Percentiles rank a stretch among this genome's conserved stretches.
Conservation (phyloP, 1,140 invertebrate genomes). For the Triops longicaudatus region DNA sequence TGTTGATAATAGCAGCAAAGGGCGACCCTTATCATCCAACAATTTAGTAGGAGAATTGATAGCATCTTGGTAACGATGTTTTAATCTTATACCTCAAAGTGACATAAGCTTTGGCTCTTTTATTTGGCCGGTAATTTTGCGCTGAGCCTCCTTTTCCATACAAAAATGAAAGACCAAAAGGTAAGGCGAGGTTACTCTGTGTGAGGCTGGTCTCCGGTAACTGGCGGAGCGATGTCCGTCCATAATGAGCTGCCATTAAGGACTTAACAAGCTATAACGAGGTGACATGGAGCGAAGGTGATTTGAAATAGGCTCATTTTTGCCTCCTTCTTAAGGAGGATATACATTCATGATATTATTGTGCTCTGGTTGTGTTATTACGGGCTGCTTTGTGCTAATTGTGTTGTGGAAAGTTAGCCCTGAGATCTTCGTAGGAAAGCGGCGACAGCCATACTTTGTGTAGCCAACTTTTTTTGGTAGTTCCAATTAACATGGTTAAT, state of each 20-base stretch:
- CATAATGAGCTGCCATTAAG: background rate
- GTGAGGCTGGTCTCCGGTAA: background rate
- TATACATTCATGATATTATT: background rate
- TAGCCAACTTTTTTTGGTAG: background rate
- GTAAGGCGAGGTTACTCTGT: background rate
- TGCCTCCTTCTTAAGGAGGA: background rate
- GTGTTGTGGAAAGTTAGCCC: background rate
- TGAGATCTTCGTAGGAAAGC: background rate
- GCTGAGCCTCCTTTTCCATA: background rate
- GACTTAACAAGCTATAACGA: background rate
- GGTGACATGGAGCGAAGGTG: slow-evolving; percentile 5
- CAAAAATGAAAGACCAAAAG: background rate
- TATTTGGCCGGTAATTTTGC: background rate
- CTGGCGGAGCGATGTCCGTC: background rate
- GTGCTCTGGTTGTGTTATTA: background rate
- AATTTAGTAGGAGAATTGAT: no score
- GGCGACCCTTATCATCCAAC: no score
- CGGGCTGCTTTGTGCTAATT: background rate
- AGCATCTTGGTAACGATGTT: no score
- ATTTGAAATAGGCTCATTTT: background rate
- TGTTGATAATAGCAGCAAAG: no score
- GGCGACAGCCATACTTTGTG: background rate
- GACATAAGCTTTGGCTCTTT: no score
- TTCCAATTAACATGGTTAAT: slow-evolving; percentile 2
- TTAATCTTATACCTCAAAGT: no score